Evolutionary conservation across 2,797 vertebrate genomes (phyloP), one percentile per base, ranked within the genome.

Genomic region (Sus cebifrons): DNA sequence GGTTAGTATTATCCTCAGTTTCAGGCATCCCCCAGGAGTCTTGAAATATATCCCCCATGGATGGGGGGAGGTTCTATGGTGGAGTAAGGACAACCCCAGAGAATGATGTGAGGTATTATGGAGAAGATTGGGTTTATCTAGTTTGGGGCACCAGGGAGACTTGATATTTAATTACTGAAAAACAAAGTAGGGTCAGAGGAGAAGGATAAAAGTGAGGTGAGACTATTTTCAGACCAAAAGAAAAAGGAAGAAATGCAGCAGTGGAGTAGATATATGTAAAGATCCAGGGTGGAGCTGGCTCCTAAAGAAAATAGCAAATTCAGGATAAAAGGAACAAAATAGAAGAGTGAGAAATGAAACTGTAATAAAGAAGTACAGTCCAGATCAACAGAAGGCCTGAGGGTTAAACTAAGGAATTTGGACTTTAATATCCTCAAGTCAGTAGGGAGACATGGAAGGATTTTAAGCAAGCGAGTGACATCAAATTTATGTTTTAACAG

Each of bases 401-500:
- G 8, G 8, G 44, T n/a, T 58, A 25, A 11, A 78, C 32, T 49
- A 18, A 54, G 25, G n/a, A 97, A 82, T 58, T 44, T 73, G 32
- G 58, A n/a, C 70, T 75, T 92, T 21, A 29, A 88, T 56, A 36
- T 70, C 49, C 54, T 88, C 23, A 77, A 32, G 82, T 56, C 32
- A 58, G 1, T 16, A 4, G 29, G 0, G 65, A 68, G 17, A 56
- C 11, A 14, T 14, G 78, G 78, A 40, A 88, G 27, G 64, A 56
- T n/a, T 67, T 81, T 68, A 60, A 85, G n/a, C 29, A 86, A 40
- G 6, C 8, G 14, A 62, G 20, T 89, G 52, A 91, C n/a, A 40
- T 49, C 44, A 49, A 49, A 65, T 91, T 83, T 93, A 36, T 93
- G 25, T 89, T 95, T 94, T 67, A 56, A 74, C 95, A 89, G 60